Evolutionary conservation across 2,797 vertebrate genomes (phyloP).

Genomic region (Pterois miles): DNA sequence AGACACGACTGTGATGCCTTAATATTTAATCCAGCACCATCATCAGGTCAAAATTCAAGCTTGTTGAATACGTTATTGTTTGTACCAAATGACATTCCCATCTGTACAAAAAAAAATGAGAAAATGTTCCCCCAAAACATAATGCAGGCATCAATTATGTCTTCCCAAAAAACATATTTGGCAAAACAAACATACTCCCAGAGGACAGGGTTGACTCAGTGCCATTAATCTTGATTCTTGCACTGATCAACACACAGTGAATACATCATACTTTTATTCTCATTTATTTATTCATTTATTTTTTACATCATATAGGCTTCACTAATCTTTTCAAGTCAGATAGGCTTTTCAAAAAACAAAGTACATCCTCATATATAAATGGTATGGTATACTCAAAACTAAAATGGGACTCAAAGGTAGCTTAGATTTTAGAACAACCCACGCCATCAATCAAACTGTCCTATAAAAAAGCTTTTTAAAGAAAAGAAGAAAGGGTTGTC

Average conservation of each 20-base stretch:
- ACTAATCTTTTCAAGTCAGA: neutral
- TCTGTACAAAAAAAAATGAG: too few species aligned
- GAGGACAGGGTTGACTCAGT: neutral
- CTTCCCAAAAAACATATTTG: neutral
- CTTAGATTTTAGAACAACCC: constrained; percentile 30
- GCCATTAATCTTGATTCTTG: neutral
- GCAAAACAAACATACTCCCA: neutral
- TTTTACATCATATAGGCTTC: neutral
- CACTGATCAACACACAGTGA: neutral
- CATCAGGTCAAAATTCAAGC: neutral
- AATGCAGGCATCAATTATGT: neutral
- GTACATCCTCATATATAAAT: neutral
- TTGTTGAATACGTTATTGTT: neutral
- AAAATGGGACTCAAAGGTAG: neutral
- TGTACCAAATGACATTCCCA: neutral
- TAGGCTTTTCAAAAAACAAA: neutral
- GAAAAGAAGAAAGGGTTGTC: constrained; percentile 29
- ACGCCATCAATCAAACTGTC: constrained; percentile 37
- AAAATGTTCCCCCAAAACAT: neutral
- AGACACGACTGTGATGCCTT: neutral
- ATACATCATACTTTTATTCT: neutral
- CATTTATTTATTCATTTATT: too few species aligned
- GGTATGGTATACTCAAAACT: neutral
- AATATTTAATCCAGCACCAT: neutral
- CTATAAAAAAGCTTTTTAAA: constrained; percentile 22